phyloP scores from a whole-genome alignment of 2,113 vertebrate genomes.

The Prolemur simus region DNA sequence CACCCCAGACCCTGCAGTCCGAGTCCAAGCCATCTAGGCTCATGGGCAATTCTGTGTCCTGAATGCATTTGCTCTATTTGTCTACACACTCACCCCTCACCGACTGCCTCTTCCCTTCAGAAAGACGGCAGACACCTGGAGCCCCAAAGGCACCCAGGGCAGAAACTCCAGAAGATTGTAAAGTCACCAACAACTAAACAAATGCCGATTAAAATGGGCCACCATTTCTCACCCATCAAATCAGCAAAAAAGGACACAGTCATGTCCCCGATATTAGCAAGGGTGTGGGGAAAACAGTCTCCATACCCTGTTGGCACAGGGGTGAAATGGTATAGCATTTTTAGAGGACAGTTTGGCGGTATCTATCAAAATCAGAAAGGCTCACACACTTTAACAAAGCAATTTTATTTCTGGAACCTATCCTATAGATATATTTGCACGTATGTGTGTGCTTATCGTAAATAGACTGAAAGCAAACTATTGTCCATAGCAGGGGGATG shows the following conservation, averaged over 20 bases:
- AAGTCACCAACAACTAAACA: not conserved
- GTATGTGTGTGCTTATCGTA: rapidly evolving
- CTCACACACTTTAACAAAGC: not conserved
- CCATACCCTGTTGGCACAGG: rapidly evolving
- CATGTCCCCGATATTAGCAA: not conserved
- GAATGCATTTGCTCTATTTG: rapidly evolving
- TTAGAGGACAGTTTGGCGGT: rapidly evolving
- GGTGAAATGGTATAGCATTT: rapidly evolving
- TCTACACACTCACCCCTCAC: rapidly evolving
- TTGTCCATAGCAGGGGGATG: not conserved
- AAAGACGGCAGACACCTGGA: rapidly evolving
- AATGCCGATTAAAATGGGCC: not conserved
- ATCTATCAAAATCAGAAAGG: not conserved
- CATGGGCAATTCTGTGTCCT: not conserved
- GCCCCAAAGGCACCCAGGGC: not conserved
- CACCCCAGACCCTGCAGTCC: not conserved
- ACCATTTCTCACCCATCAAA: no score
- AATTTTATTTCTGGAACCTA: not conserved
- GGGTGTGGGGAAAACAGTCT: rapidly evolving
- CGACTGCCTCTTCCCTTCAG: rapidly evolving
- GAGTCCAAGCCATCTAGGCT: rapidly evolving
- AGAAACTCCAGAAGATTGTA: not conserved
- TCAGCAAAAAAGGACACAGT: not conserved
- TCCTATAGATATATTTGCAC: not conserved
- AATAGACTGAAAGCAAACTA: not conserved